Percentiles rank a stretch among this genome's conserved stretches.
Evolutionary conservation across 2,113 vertebrate genomes (phyloP).

Genomic region (Petrocephalus zakoni): DNA sequence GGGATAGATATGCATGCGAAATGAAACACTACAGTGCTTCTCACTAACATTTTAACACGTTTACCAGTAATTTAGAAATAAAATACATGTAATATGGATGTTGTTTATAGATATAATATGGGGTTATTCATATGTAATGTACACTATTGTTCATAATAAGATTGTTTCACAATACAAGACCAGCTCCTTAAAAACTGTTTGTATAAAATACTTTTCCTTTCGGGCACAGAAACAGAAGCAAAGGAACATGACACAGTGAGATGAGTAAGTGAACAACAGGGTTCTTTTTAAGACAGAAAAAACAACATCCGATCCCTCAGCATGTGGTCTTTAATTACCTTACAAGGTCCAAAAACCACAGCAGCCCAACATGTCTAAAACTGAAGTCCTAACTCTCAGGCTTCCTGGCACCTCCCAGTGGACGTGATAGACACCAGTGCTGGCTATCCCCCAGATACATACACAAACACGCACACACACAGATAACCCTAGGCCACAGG

Average conservation of each 20-base stretch:
- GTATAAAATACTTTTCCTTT: not conserved
- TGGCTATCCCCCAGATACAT: no score
- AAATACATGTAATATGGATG: no score
- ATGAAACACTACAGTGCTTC: not conserved
- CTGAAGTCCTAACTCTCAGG: not conserved
- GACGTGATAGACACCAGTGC: constrained; percentile 10
- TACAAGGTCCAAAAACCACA: not conserved
- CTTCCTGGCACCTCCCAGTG: not conserved
- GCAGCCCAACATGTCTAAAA: not conserved
- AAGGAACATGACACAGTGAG: not conserved
- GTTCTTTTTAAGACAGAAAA: not conserved
- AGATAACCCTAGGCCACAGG: no score
- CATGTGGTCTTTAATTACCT: constrained; percentile 6
- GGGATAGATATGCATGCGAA: not conserved
- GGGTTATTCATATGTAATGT: no score
- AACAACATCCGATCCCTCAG: not conserved
- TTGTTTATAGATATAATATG: not conserved
- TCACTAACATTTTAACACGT: not conserved
- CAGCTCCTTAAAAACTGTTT: not conserved
- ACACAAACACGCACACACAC: not conserved
- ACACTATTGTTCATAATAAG: no score
- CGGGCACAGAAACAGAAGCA: not conserved
- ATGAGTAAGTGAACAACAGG: not conserved
- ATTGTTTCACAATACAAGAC: not conserved
- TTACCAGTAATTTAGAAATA: not conserved